Evolutionary conservation across 2,797 vertebrate species (phyloP).

Genomic region (Acipenser transmontanus): DNA sequence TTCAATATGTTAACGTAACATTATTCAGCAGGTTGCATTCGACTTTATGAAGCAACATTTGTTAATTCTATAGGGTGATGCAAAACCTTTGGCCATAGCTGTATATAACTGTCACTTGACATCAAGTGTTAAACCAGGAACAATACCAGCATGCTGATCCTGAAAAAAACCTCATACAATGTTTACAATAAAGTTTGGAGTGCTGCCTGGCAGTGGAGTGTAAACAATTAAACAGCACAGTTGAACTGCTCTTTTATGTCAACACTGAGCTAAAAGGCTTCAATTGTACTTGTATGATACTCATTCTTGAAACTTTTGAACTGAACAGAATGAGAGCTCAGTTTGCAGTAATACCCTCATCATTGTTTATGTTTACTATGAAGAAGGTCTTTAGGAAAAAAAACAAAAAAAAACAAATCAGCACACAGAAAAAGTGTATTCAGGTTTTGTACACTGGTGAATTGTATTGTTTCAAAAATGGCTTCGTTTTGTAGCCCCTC

Average conservation of each 20-base stretch:
- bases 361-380: conserved; percentile 24
- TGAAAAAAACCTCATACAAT: conserved; percentile 67
- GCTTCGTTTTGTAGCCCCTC: too few species aligned
- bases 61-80: too few species aligned
- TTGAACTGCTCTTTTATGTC: conserved; percentile 70
- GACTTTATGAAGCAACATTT: too few species aligned
- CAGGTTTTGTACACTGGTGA: too few species aligned
- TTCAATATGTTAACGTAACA: too few species aligned
- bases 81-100: too few species aligned
- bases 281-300: conserved; percentile 66
- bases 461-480: too few species aligned
- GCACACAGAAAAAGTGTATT: conserved; percentile 16
- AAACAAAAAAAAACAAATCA: conserved; percentile 12
- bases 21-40: too few species aligned
- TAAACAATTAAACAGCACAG: conserved; percentile 79
- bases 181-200: conserved; percentile 86
- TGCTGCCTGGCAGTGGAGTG: conserved; percentile 81
- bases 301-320: conserved; percentile 67
- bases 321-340: conserved; percentile 61
- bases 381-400: conserved; percentile 30
- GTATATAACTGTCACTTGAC: conserved; percentile 43
- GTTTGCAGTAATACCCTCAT: conserved; percentile 52
- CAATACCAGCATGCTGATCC: conserved; percentile 64
- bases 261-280: conserved; percentile 59
- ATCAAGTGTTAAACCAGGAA: conserved; percentile 44